Evolutionary conservation across 1,140 invertebrate species (phyloP), one percentile per base, ranked within the genome.

Genomic region (Melipona quadrifasciata): DNA sequence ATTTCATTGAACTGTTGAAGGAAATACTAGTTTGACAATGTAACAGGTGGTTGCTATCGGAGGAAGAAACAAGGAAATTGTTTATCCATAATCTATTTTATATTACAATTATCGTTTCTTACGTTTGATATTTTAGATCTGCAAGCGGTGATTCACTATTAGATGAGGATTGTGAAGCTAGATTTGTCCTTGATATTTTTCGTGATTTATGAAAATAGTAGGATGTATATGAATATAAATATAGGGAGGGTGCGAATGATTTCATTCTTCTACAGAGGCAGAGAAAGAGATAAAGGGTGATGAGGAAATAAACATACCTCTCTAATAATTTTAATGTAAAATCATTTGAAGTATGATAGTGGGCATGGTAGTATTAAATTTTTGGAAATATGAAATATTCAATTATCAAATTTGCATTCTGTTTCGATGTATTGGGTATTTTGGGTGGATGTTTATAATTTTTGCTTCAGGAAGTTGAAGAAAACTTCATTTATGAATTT

Each of bases 181-280:
- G n/a, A 39, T 65, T 51, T 76, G 31, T 72, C n/a, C 24, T 61
- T 64, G 57, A 3, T 58, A 58, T 72, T 76, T 47, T 61, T 47
- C 31, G n/a, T 47, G 17, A 58, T 21, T 24, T 53, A 19, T 31
- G 24, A 58, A 71, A 57, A n/a, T 24, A 51, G 65, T 73, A 31
- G 31, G 55, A 84, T 24, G 24, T 78, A 27, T 58, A 39, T 67
- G 27, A 16, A 12, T 58, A 47, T 19, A 65, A 24, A 47, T 34
- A 17, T 11, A 51, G 71, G 51, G 24, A 47, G 53, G 58, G 64
- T 17, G 27, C 39, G 17, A 51, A 80, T 61, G 12, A 12, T n/a
- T 16, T 77, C 14, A 65, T 70, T 86, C 65, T 83, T 82, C 5
- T 76, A 57, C 73, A 88, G 73, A 81, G 51, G n/a, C 24, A 58